These are phyloP conservation scores for Drosophila picticornis DNA, from an alignment of 2,888 invertebrate genomes.

Conservation along the genomic window DNA sequence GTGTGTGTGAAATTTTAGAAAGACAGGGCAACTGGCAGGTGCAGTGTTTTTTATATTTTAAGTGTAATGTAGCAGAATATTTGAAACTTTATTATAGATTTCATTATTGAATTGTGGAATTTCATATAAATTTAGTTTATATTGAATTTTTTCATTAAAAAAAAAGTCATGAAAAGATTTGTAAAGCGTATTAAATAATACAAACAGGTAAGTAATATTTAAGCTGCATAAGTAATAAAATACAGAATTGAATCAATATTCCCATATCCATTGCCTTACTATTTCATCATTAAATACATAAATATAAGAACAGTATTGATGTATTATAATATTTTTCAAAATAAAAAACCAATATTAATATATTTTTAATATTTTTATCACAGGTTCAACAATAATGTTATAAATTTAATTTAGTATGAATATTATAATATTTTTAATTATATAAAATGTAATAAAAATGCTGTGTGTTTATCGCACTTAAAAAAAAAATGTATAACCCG, in stretches of 20 bases:
- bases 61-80: not conserved
- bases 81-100: not conserved
- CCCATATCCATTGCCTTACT: not conserved
- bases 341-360: not conserved
- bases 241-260: not conserved
- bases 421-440: not conserved
- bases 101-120: not conserved
- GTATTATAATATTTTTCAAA: not conserved
- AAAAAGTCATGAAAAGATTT: not conserved
- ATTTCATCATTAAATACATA: not conserved
- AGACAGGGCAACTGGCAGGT: not conserved
- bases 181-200: not conserved
- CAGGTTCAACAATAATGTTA: not conserved
- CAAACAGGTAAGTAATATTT: not conserved
- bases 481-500: not conserved
- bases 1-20: constrained; percentile 1
- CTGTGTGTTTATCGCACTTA: not conserved
- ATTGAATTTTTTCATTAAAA: not conserved
- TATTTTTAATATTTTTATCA: not conserved
- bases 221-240: not conserved
- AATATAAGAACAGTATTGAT: not conserved
- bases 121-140: not conserved
- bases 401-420: not conserved
- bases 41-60: not conserved
- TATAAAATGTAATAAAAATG: not conserved